Evolutionary conservation across 2,113 vertebrate genomes (phyloP).

Genomic region (Pardalotus punctatus): DNA sequence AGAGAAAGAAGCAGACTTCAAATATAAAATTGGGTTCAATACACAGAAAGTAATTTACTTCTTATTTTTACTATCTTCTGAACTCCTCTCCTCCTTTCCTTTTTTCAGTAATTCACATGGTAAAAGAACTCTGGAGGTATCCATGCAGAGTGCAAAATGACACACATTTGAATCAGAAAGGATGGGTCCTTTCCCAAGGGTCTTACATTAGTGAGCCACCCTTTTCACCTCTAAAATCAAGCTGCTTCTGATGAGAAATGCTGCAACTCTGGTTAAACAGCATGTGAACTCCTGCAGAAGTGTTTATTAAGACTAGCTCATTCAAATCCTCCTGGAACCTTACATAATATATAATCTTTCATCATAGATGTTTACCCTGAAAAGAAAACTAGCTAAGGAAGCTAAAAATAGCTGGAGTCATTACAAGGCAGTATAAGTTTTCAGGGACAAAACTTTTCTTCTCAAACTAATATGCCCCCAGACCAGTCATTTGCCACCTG

Average conservation of each 20-base stretch:
- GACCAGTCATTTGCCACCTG: background rate
- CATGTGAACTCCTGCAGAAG: background rate
- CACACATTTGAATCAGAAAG: background rate
- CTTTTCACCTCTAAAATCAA: background rate
- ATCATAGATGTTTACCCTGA: background rate
- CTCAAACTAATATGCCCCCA: background rate
- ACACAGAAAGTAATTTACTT: background rate
- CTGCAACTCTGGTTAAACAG: background rate
- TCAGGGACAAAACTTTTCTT: background rate
- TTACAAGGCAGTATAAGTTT: background rate
- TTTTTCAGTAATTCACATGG: background rate
- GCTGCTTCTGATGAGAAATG: background rate
- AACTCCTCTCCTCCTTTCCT: fast-evolving
- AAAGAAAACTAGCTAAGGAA: background rate
- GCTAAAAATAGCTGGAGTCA: background rate
- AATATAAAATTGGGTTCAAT: background rate
- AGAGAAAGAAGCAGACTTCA: background rate
- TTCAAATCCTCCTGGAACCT: background rate
- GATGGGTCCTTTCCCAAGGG: background rate
- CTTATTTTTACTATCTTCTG: background rate
- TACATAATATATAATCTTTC: background rate
- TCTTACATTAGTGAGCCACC: background rate
- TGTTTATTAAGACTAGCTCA: background rate
- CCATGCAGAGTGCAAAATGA: background rate
- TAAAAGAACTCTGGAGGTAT: background rate